These are phyloP conservation scores for Planococcus citri DNA, from an alignment of 1,140 invertebrate species.

Conservation along the genomic window DNA sequence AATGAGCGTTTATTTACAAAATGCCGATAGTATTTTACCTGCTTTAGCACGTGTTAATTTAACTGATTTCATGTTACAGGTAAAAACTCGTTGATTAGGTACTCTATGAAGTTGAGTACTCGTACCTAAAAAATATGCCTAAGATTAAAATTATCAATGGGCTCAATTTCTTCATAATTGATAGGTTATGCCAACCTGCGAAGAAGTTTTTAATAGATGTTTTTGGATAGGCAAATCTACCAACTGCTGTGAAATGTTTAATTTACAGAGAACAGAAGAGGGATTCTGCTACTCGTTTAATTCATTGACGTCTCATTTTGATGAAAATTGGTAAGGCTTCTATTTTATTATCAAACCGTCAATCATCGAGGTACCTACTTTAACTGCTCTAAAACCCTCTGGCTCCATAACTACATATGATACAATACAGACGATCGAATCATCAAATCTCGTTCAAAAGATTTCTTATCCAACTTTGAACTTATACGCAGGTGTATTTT, in stretches of 20 bases:
- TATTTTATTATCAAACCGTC: not conserved
- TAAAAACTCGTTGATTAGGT: constrained; percentile 18
- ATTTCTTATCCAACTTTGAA: no score
- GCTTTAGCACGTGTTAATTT: constrained; percentile 26
- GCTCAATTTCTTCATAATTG: no score
- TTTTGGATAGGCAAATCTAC: constrained; percentile 30
- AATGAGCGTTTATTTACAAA: constrained; percentile 25
- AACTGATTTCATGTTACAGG: constrained; percentile 30
- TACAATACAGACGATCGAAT: no score
- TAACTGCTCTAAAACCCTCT: not conserved
- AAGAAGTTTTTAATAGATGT: constrained; percentile 30
- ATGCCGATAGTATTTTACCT: constrained; percentile 19
- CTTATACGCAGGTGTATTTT: no score
- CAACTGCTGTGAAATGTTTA: constrained; percentile 31
- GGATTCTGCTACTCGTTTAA: constrained; percentile 34
- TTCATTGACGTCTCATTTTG: constrained; percentile 27
- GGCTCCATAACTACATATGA: no score
- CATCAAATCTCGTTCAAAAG: no score
- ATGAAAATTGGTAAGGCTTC: constrained; percentile 20
- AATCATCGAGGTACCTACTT: not conserved
- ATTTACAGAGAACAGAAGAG: constrained; percentile 31
- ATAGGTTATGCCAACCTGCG: constrained; percentile 29
- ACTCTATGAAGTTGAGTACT: not conserved
- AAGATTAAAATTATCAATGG: not conserved
- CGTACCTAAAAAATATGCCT: not conserved